phyloP scores from a whole-genome alignment of 2,888 invertebrate species.

The Noctua pronuba region DNA sequence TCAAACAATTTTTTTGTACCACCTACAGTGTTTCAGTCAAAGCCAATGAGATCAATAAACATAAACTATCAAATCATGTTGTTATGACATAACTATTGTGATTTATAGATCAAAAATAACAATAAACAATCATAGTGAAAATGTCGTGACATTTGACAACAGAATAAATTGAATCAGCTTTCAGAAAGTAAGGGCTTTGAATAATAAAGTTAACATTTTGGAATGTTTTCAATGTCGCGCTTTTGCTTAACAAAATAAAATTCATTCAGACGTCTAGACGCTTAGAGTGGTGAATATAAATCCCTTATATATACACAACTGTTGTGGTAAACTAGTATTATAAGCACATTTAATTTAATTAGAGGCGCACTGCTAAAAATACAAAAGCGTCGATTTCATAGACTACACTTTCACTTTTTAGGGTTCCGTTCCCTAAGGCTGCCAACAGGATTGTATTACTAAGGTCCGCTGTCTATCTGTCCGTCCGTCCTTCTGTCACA shows the following conservation, averaged over 20 bases:
- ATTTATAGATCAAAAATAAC: not conserved
- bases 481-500: not conserved
- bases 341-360: slow-evolving; percentile 27
- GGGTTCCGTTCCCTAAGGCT: not conserved
- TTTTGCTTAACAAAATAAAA: slow-evolving; percentile 18
- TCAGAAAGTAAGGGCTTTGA: slow-evolving; percentile 5
- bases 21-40: not conserved
- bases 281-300: slow-evolving; percentile 29
- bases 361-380: not conserved
- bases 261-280: slow-evolving; percentile 43
- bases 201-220: slow-evolving; percentile 16
- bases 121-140: slow-evolving; percentile 1
- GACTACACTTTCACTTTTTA: slow-evolving; percentile 2
- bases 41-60: not conserved
- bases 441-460: not conserved
- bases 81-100: not conserved
- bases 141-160: slow-evolving; percentile 8
- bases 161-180: slow-evolving; percentile 3
- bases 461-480: not conserved
- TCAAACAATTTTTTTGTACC: too few species aligned
- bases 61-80: not conserved
- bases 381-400: slow-evolving; percentile 19
- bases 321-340: slow-evolving; percentile 1
- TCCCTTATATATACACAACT: slow-evolving; percentile 6
- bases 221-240: slow-evolving; percentile 19